Base-by-base conservation (phyloP, 92 coral and sea anemone species). In the Zoanthus solanderi region DNA sequence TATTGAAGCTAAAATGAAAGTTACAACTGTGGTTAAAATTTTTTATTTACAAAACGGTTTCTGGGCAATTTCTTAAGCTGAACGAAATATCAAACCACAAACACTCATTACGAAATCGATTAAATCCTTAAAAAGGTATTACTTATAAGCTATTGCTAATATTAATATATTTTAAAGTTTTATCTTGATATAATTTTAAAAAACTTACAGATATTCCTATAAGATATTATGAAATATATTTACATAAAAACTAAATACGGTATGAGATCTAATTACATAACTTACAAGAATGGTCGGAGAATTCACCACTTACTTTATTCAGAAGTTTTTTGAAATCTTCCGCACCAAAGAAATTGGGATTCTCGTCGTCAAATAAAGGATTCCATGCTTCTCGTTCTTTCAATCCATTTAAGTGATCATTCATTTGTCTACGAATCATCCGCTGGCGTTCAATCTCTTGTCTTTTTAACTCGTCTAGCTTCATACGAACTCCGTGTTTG, bases 351-450 rank as follows among this genome's bases (percentile, higher is more conserved):
- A 96, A 95, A 89, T 97, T 92, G 11, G 98, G 99, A 85, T 97
- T 97, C 2, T 97, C 99, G 23, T 96, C 98, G 82, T 97, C 99
- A 87, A 95, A 95, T 74, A 97, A 61, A 5, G 99, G 99, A 83
- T 97, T 94, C 99, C 99, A 97, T 73, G 90, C 76, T 84, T 97
- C 99, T 42, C 99, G 79, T 88, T 95, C 98, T 75, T 92, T 96
- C 17, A 97, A 78, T 4, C 99, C 99, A 71, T 92, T 92, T 48
- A 92, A 76, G 31, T 92, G 93, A 90, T 97, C 99, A 75, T 95
- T 92, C 96, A 95, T 94, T 87, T 97, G 95, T 56, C 99, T 88
- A 6, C 98, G 90, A 58, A 97, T 92, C 96, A 89, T 92, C 76
- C 97, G 80, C 61, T 97, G 99, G 12, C 94, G 75, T 78, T 97